Conservation (phyloP, 2,888 invertebrate genomes). For the Drosophila trichaetosa region DNA sequence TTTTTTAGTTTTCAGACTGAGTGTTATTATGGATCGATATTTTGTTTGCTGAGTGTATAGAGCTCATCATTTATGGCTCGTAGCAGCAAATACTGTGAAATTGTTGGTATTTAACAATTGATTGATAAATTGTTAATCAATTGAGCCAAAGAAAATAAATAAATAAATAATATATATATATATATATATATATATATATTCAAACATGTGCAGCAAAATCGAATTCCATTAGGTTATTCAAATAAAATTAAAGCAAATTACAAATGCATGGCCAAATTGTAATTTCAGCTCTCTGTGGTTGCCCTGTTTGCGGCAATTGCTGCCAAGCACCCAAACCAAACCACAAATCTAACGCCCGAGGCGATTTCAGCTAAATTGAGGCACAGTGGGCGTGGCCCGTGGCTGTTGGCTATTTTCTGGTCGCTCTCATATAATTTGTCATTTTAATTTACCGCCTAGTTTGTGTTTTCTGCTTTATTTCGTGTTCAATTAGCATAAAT, state of each 20-base stretch:
- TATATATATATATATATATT: background rate
- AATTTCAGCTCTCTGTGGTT: conserved; percentile 50
- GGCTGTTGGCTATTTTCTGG: conserved; percentile 26
- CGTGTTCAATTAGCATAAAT: conserved; percentile 68
- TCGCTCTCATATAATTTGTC: conserved; percentile 56
- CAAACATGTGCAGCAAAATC: conserved; percentile 32
- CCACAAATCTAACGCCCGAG: conserved; percentile 13
- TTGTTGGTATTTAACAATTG: background rate
- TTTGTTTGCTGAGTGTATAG: background rate
- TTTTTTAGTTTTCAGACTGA: background rate
- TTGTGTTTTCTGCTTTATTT: conserved; percentile 42
- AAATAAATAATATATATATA: conserved; percentile 19
- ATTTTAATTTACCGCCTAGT: conserved; percentile 64
- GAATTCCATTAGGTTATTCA: conserved; percentile 53
- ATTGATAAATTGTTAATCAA: conserved; percentile 45
- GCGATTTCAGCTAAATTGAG: conserved; percentile 1
- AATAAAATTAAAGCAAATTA: conserved; percentile 53
- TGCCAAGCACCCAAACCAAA: background rate
- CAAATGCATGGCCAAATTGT: conserved; percentile 52
- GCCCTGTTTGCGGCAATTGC: conserved; percentile 14
- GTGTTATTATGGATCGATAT: background rate
- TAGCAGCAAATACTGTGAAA: background rate
- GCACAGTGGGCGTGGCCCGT: background rate
- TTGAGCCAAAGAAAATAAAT: conserved; percentile 24
- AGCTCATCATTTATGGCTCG: background rate